Evolutionary conservation across 2,888 invertebrate species (phyloP), one percentile per base, ranked within the genome.

Genomic region (Eupithecia tripunctaria): DNA sequence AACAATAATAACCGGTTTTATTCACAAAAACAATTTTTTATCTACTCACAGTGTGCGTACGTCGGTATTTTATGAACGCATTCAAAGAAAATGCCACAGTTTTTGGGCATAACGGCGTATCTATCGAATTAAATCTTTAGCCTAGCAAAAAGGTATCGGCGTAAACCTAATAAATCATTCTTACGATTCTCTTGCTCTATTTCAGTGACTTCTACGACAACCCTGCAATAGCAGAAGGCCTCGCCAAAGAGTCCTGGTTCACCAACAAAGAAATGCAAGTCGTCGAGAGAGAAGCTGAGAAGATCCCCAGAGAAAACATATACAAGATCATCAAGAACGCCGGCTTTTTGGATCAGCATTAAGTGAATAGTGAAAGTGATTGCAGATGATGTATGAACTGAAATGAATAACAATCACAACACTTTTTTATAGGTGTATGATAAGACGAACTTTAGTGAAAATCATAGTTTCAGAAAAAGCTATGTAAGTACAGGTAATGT

Each of bases 171-270:
- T 18, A n/a, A n/a, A n/a, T n/a, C 18, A 47, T 5, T 51, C 21
- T 21, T 21, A 51, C 2, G n/a, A 56, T 56, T 56, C 1, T 56
- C 56, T 2, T 25, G 25, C 14, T 25, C 56, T 56, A 36, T 70
- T 75, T 38, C 32, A 95, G 95, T 64, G 91, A 92, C 8, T 97
- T 97, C 88, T 98, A 97, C 87, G 97, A 96, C 82, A 96, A 97
- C 89, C 97, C 97, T 0, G 88, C 94, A 2, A 95, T 97, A 15
- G 97, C 97, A 8, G 96, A 96, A 8, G 96, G 96, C 0, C 92
- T 98, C 14, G 97, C 97, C 1, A 96, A 96, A 82, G 97, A 97
- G 81, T 97, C 97, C 0, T 97, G 97, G 97, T 96, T 97, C 79
- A 95, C 96, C 0, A 95, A 96, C 79, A 97, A 97, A 84, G 97